Percentiles rank a stretch among this genome's conserved stretches.
Evolutionary conservation across 2,888 invertebrate genomes (phyloP).

Genomic region (Cheilosia vernalis): DNA sequence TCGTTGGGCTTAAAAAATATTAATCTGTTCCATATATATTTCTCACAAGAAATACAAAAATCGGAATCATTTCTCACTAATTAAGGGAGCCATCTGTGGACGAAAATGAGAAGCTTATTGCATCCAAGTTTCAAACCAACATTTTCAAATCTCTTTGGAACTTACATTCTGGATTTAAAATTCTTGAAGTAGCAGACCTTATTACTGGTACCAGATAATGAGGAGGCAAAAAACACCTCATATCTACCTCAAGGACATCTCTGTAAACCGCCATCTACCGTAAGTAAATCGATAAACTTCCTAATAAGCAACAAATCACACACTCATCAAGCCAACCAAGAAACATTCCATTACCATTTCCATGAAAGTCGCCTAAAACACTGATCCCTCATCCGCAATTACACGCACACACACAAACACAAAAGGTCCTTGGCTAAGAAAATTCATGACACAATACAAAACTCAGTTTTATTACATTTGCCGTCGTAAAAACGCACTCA

Average conservation of each 20-base stretch:
- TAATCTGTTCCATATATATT: too few species aligned
- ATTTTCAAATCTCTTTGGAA: background rate
- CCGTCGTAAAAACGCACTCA: constrained; percentile 58
- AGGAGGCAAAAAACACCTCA: too few species aligned
- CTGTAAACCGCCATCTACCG: background rate
- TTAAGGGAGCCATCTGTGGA: too few species aligned
- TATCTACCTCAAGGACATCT: too few species aligned
- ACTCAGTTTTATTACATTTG: constrained; percentile 36
- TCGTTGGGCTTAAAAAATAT: too few species aligned
- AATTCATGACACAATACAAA: constrained; percentile 9
- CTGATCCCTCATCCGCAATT: constrained; percentile 15
- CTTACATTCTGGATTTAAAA: background rate
- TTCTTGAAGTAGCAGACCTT: too few species aligned
- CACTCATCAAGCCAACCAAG: background rate
- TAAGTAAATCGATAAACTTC: background rate
- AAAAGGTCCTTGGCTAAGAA: constrained; percentile 3
- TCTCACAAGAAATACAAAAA: too few species aligned
- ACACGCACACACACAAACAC: background rate
- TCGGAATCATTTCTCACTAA: too few species aligned
- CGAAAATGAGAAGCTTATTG: too few species aligned
- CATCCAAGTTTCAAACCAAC: too few species aligned
- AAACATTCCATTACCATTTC: background rate
- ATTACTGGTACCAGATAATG: too few species aligned
- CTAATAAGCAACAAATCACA: background rate
- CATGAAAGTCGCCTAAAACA: background rate